A percentile compares a stretch with the other conserved stretches of the same genome.
Conservation (phyloP, 2,888 invertebrate species). For the Lasioglossum malachurum region DNA sequence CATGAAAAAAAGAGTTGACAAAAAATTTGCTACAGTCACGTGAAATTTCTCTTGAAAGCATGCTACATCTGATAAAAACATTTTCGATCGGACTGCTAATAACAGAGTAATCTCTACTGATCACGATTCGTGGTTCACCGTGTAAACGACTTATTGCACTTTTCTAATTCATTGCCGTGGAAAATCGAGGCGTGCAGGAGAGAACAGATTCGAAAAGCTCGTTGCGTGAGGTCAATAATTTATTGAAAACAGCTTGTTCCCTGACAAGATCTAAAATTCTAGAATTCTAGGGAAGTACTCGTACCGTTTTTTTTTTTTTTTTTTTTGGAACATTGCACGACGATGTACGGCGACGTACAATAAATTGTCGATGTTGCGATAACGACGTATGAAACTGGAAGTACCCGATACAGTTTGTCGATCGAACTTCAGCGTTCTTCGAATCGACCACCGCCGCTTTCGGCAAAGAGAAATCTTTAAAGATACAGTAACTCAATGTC, state of each 20-base stretch:
- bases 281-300: constrained; percentile 48
- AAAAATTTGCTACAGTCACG: too few relatives aligned
- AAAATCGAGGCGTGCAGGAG: not conserved
- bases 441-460: not conserved
- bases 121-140: too few relatives aligned
- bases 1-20: too few relatives aligned
- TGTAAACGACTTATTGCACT: too few relatives aligned
- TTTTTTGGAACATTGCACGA: not conserved
- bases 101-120: too few relatives aligned
- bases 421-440: not conserved
- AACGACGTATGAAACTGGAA: constrained; percentile 1
- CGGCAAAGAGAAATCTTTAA: not conserved
- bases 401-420: not conserved
- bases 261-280: constrained; percentile 49
- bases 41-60: too few relatives aligned
- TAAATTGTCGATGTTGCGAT: constrained; percentile 10
- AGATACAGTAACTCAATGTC: not conserved
- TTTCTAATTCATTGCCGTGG: not conserved
- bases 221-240: constrained; percentile 63
- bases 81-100: too few relatives aligned
- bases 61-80: too few relatives aligned
- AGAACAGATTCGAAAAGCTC: not conserved
- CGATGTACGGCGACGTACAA: not conserved
- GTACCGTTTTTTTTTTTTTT: constrained; percentile 7
- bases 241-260: constrained; percentile 70